phyloP scores from a whole-genome alignment of 2,797 vertebrate genomes.

The Odontamblyopus lacepedii region DNA sequence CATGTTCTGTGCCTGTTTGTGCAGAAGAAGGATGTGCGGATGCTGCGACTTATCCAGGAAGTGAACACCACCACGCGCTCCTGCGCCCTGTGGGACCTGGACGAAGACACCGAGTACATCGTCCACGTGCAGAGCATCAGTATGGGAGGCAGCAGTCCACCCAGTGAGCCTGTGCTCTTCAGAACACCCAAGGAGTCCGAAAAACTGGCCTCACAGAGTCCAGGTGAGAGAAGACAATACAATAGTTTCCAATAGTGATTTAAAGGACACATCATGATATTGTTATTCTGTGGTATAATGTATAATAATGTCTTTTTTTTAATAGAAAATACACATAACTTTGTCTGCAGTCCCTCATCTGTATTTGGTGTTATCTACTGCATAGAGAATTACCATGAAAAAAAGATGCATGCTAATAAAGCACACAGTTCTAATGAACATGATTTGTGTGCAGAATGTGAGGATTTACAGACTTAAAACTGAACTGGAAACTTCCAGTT shows the following conservation, averaged over 20 bases:
- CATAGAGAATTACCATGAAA: too few relatives aligned
- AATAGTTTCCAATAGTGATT: neutral
- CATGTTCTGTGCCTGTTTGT: conserved; percentile 1
- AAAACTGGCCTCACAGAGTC: conserved; percentile 92
- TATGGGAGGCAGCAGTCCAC: conserved; percentile 91
- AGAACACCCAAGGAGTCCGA: conserved; percentile 92
- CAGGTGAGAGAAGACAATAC: conserved; percentile 75
- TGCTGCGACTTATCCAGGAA: conserved; percentile 96
- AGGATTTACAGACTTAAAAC: too few relatives aligned
- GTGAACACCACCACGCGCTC: conserved; percentile 97
- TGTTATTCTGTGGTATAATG: too few relatives aligned
- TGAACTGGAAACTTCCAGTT: too few relatives aligned
- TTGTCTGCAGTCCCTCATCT: too few relatives aligned
- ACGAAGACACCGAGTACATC: conserved; percentile 95
- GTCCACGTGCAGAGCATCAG: conserved; percentile 95
- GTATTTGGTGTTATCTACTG: too few relatives aligned
- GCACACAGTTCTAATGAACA: too few relatives aligned
- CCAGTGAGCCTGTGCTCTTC: conserved; percentile 91
- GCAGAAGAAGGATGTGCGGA: conserved; percentile 94
- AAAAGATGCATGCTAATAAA: too few relatives aligned
- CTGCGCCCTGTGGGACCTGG: conserved; percentile 93
- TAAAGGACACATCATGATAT: too few relatives aligned
- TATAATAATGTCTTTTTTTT: too few relatives aligned
- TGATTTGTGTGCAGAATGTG: too few relatives aligned
- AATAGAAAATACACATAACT: too few relatives aligned